Evolutionary conservation across 2,888 invertebrate genomes (phyloP).

Genomic region (Leptinotarsa tumamoca): DNA sequence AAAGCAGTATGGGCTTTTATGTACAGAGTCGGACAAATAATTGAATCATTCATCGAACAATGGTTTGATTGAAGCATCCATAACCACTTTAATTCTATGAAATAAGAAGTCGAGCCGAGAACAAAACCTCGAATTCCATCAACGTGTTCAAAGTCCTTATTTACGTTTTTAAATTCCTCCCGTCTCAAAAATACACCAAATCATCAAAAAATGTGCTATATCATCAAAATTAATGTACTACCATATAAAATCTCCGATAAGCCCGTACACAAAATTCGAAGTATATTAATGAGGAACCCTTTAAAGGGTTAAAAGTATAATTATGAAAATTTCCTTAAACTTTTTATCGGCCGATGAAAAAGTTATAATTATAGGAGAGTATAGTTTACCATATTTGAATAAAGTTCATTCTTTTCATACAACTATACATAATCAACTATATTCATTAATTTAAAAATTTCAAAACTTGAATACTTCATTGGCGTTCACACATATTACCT

Average conservation of each 20-base stretch:
- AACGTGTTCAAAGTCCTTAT: constrained; percentile 39
- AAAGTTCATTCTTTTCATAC: constrained; percentile 36
- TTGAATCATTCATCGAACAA: constrained; percentile 9
- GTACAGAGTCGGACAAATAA: neutral
- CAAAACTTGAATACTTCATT: constrained; percentile 32
- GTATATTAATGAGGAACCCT: constrained; percentile 47
- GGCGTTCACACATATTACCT: constrained; percentile 7
- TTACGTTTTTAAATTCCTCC: constrained; percentile 46
- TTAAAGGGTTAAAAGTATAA: constrained; percentile 45
- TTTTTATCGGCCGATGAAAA: constrained; percentile 37
- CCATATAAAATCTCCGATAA: constrained; percentile 40
- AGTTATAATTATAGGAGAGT: constrained; percentile 41
- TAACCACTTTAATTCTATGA: constrained; percentile 19
- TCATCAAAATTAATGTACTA: constrained; percentile 57
- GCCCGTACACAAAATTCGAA: constrained; percentile 35
- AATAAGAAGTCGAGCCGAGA: constrained; percentile 8
- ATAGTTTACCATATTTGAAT: constrained; percentile 42
- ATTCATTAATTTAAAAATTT: constrained; percentile 46
- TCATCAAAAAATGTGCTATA: constrained; percentile 55
- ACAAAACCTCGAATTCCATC: constrained; percentile 17
- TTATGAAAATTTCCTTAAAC: constrained; percentile 39
- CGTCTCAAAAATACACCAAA: constrained; percentile 48
- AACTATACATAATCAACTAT: constrained; percentile 34
- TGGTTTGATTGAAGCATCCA: constrained; percentile 14
- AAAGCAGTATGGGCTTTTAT: neutral